Evolutionary conservation across 2,888 invertebrate genomes (phyloP).

Genomic region (Patella depressa): DNA sequence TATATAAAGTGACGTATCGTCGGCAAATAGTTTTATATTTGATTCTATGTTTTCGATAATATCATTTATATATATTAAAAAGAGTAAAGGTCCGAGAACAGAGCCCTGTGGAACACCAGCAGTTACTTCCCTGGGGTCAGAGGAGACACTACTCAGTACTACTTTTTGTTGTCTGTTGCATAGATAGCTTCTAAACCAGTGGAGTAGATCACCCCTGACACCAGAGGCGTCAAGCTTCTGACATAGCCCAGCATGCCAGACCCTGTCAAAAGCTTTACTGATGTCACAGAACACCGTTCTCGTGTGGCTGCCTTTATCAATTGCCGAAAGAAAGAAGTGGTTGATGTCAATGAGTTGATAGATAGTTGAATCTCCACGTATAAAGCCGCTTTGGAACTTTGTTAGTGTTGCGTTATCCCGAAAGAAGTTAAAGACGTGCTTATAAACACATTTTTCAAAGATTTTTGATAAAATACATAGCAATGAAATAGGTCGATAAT

Average conservation of each 20-base stretch:
- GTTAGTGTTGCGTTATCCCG: too few relatives aligned
- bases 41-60: background rate
- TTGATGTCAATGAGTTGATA: too few relatives aligned
- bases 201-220: background rate
- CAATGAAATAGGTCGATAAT: too few relatives aligned
- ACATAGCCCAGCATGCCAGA: background rate
- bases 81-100: conserved; percentile 1
- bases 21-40: background rate
- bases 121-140: background rate
- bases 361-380: too few relatives aligned
- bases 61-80: conserved; percentile 4
- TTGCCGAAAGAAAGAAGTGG: too few relatives aligned
- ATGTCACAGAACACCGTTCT: too few relatives aligned
- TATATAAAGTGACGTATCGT: conserved; percentile 2
- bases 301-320: too few relatives aligned
- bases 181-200: background rate
- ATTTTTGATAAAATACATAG: too few relatives aligned
- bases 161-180: background rate
- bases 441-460: too few relatives aligned
- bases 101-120: conserved; percentile 11
- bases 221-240: background rate
- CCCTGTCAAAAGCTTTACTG: too few relatives aligned
- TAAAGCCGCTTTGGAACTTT: too few relatives aligned
- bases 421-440: too few relatives aligned
- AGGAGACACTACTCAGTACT: background rate